phyloP scores from a whole-genome alignment of 2,113 vertebrate genomes.

The Pelobates fuscus region DNA sequence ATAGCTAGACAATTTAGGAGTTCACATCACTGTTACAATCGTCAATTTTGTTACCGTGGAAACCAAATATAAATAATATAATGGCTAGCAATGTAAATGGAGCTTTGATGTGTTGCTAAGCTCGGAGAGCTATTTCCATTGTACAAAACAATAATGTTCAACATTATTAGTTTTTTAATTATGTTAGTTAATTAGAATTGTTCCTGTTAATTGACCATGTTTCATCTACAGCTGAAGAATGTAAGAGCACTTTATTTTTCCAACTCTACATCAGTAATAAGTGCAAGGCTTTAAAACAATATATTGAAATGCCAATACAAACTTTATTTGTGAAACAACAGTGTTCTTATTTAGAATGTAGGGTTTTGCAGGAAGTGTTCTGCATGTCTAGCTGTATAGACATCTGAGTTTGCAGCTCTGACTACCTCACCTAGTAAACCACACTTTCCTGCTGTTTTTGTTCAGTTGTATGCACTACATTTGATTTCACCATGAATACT shows the following conservation, averaged over 20 bases:
- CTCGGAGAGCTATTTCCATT: slow-evolving; percentile 72
- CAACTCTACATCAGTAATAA: slow-evolving; percentile 37
- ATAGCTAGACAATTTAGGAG: slow-evolving; percentile 68
- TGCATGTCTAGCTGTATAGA: too few relatives aligned
- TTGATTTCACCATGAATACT: too few relatives aligned
- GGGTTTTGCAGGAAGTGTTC: too few relatives aligned
- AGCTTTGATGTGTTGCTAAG: slow-evolving; percentile 72
- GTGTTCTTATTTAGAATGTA: background rate
- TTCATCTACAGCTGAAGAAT: slow-evolving; percentile 74
- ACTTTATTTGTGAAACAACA: background rate
- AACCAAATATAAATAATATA: slow-evolving; percentile 71
- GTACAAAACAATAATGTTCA: slow-evolving; percentile 77
- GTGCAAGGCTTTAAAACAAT: background rate
- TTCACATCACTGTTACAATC: slow-evolving; percentile 61
- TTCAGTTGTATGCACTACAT: too few relatives aligned
- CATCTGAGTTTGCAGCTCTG: too few relatives aligned
- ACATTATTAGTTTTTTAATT: slow-evolving; percentile 84
- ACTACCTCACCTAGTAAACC: too few relatives aligned
- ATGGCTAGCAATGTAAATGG: slow-evolving; percentile 70
- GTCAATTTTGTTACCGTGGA: slow-evolving; percentile 70
- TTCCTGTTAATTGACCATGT: slow-evolving; percentile 74
- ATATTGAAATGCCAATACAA: slow-evolving; percentile 21
- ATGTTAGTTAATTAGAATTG: slow-evolving; percentile 78
- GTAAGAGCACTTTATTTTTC: slow-evolving; percentile 42
- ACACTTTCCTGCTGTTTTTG: too few relatives aligned